phyloP scores from a whole-genome alignment of 1,140 invertebrate species.

The Polypedilum vanderplanki region DNA sequence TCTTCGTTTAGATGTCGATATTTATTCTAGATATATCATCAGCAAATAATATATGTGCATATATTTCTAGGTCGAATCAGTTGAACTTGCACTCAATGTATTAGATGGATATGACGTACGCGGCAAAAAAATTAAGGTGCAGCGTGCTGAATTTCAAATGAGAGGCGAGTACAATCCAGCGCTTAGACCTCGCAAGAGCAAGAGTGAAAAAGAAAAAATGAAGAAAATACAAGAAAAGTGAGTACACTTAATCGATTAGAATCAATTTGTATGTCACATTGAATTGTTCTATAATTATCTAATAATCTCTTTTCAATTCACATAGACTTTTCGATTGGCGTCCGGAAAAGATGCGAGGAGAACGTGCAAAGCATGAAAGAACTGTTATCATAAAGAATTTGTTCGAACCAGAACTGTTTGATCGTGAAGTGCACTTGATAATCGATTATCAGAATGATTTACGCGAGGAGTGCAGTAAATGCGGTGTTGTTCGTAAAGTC shows the following conservation, averaged over 20 bases:
- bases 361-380: constrained; percentile 78
- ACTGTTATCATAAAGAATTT: constrained; percentile 92
- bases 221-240: constrained; percentile 91
- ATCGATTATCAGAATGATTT: constrained; percentile 89
- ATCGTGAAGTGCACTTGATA: constrained; percentile 78
- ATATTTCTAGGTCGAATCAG: constrained; percentile 75
- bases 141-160: constrained; percentile 89
- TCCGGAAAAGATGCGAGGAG: constrained; percentile 80
- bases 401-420: constrained; percentile 85
- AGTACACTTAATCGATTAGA: too few relatives aligned
- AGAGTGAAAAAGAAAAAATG: constrained; percentile 82
- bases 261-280: constrained; percentile 30
- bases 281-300: constrained; percentile 31
- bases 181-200: constrained; percentile 87
- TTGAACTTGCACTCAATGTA: constrained; percentile 85
- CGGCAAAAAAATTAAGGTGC: constrained; percentile 76
- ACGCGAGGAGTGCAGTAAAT: constrained; percentile 81
- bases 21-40: too few relatives aligned
- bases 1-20: too few relatives aligned
- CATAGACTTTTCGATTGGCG: constrained; percentile 89
- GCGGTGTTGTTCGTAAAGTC: constrained; percentile 88
- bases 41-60: neutral
- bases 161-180: constrained; percentile 93
- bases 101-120: constrained; percentile 81
- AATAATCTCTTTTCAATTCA: constrained; percentile 31